Evolutionary conservation across 2,113 vertebrate species (phyloP), one percentile per base, ranked within the genome.

Genomic region (Leptosomus discolor): DNA sequence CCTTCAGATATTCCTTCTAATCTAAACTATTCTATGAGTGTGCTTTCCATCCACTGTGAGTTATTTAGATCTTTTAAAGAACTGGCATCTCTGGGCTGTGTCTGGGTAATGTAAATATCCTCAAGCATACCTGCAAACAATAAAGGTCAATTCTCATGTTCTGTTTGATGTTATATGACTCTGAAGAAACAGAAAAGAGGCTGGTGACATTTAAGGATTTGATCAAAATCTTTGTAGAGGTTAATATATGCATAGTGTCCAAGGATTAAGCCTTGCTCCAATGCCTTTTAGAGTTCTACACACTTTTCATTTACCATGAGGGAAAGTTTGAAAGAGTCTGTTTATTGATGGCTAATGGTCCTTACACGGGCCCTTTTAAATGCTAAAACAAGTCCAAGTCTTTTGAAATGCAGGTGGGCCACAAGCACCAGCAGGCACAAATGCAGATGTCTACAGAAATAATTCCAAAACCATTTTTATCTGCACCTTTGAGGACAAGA

Each of bases 161-260:
- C 39, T 36, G 45, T 92, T 64, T 90, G 88, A 90, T 84, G 90
- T 73, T 95, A 84, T 81, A 90, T 92, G 92, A 88, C 73, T 85
- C 12, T 37, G 81, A 87, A 93, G 58, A 96, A 96, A 92, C 34
- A 77, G 64, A 80, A 92, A 48, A 63, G 45, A 68, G 13, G 14
- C 18, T 87, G 43, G 46, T 94, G 92, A 90, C 91, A 94, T 97
- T 96, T 96, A 85, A 90, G n/a, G 34, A 34, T 96, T 88, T 90
- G 77, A 96, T 92, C 78, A 88, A 90, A 90, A 93, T 92, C 74
- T 94, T 90, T 88, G 65, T 45, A 94, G 93, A 95, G 69, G 85
- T 92, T 90, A 96, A 92, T 90, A 75, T 88, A 94, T 93, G 88
- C 82, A 46, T 32, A 82, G 37, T 63, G 41, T 82, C 85, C 82